These are phyloP conservation scores for Taxidea taxus DNA, from an alignment of 2,113 vertebrate genomes.

Conservation along the genomic window DNA sequence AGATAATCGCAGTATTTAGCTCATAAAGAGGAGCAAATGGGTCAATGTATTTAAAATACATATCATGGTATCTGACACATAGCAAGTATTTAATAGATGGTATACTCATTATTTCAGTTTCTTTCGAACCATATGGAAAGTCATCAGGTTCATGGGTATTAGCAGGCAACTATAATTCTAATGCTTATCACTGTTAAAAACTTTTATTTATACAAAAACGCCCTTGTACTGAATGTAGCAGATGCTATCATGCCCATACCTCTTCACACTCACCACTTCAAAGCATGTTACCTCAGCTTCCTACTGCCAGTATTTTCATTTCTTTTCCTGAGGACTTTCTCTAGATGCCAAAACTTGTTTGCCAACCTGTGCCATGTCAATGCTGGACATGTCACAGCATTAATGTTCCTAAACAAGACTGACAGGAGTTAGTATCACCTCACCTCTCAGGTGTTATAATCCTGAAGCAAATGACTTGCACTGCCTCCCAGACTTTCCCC, in stretches of 20 bases:
- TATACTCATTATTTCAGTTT: constrained; percentile 23
- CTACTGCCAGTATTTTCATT: neutral
- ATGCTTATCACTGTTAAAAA: constrained; percentile 20
- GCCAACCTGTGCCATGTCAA: neutral
- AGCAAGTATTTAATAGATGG: neutral
- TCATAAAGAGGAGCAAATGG: constrained; percentile 15
- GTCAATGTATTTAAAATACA: constrained; percentile 25
- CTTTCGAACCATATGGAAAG: neutral
- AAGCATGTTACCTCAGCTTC: neutral
- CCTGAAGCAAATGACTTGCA: neutral
- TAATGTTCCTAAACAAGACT: neutral
- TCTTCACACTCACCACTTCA: neutral
- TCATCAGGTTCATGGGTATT: neutral
- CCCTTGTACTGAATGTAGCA: neutral
- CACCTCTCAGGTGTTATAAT: neutral
- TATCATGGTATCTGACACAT: neutral
- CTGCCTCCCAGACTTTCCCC: neutral
- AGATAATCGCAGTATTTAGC: neutral
- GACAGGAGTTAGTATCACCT: neutral
- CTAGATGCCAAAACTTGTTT: neutral
- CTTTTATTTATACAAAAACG: neutral
- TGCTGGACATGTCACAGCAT: neutral
- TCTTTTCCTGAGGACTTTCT: neutral
- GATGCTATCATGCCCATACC: neutral
- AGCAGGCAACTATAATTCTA: neutral